Percentiles rank a stretch among this genome's conserved stretches.
Evolutionary conservation across 2,113 vertebrate genomes (phyloP).

Genomic region (Bos taurus): DNA sequence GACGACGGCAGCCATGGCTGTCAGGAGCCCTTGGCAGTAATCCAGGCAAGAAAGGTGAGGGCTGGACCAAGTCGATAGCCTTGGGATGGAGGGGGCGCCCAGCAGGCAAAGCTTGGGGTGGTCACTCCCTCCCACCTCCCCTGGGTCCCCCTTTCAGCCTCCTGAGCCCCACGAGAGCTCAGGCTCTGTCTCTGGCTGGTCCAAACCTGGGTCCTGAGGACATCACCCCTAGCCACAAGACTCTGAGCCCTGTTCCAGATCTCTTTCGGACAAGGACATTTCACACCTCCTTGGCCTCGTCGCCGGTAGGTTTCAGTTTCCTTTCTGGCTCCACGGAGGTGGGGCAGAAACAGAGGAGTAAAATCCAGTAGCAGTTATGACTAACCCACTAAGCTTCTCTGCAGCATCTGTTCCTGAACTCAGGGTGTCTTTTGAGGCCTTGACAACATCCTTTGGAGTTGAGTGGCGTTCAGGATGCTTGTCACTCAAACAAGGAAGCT

Average conservation of each 20-base stretch:
- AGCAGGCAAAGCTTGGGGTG: fast-evolving
- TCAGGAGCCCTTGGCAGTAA: not conserved
- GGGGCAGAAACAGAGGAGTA: not conserved
- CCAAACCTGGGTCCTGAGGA: not conserved
- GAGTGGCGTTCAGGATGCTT: not conserved
- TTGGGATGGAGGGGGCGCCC: not conserved
- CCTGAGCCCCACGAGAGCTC: not conserved
- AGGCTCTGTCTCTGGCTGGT: not conserved
- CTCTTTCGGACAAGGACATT: not conserved
- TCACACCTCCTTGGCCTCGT: not conserved
- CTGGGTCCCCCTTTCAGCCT: not conserved
- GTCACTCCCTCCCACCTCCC: no score
- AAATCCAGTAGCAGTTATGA: no score
- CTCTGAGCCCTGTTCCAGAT: not conserved
- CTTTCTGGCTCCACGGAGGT: not conserved
- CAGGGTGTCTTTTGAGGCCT: not conserved
- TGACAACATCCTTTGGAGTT: not conserved
- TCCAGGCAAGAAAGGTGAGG: not conserved
- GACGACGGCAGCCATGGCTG: not conserved
- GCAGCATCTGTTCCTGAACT: not conserved
- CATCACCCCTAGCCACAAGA: not conserved
- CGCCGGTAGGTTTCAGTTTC: not conserved
- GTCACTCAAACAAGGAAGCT: not conserved
- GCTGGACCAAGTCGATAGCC: not conserved
- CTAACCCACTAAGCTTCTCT: not conserved